Percentiles rank a stretch among this genome's conserved stretches.
These are phyloP conservation scores for Alentia gelatinosa DNA, from an alignment of 2,888 invertebrate genomes.

Conservation along the genomic window DNA sequence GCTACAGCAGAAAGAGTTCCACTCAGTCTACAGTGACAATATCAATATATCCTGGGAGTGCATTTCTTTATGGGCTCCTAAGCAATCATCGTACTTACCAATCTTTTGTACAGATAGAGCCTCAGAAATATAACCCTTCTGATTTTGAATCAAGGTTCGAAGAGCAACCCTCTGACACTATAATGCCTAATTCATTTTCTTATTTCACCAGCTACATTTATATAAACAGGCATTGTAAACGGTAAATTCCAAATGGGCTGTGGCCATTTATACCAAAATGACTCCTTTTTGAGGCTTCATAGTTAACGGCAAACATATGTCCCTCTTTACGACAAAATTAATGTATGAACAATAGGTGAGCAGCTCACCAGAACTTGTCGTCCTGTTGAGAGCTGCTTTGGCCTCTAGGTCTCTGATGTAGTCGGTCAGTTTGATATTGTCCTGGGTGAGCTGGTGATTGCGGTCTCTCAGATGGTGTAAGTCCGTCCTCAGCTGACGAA, in stretches of 20 bases:
- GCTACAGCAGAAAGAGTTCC: too few species aligned
- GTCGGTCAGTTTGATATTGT: constrained; percentile 73
- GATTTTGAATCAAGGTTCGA: too few species aligned
- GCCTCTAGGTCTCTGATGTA: constrained; percentile 64
- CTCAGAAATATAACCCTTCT: too few species aligned
- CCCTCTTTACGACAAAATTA: not conserved
- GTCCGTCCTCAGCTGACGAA: constrained; percentile 74
- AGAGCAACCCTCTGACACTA: too few species aligned
- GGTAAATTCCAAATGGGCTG: not conserved
- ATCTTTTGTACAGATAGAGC: too few species aligned
- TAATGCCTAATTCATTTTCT: too few species aligned
- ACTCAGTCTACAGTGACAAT: too few species aligned
- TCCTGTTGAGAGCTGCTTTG: not conserved
- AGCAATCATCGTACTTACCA: too few species aligned
- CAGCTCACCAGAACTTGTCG: not conserved
- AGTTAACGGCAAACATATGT: not conserved
- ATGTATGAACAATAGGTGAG: not conserved
- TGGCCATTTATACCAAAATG: not conserved
- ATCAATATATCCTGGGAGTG: too few species aligned
- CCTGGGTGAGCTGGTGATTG: constrained; percentile 76
- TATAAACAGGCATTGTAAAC: too few species aligned
- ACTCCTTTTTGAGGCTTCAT: not conserved
- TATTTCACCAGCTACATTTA: too few species aligned
- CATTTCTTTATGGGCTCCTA: too few species aligned
- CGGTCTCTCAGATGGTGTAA: constrained; percentile 72